These are phyloP conservation scores for Myotis lucifugus DNA, from an alignment of 2,113 vertebrate genomes.

Conservation along the genomic window DNA sequence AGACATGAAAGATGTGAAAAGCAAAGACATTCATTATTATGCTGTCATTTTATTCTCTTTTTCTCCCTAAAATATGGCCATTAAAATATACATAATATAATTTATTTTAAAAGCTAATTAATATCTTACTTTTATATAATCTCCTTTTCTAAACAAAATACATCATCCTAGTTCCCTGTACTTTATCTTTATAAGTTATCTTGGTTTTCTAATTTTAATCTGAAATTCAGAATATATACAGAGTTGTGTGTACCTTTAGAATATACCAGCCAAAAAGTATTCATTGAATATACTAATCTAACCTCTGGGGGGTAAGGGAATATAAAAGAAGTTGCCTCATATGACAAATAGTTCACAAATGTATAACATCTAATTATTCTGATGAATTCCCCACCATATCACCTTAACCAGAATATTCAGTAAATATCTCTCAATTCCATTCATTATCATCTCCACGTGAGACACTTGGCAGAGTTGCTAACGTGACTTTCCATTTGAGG, in stretches of 20 bases:
- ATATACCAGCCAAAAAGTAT: background rate
- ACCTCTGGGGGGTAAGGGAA: background rate
- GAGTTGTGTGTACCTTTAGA: constrained; percentile 17
- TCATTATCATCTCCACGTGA: background rate
- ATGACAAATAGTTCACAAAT: constrained; percentile 8
- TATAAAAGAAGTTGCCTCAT: background rate
- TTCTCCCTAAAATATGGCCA: constrained; percentile 37
- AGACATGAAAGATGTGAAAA: constrained; percentile 14
- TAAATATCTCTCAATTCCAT: background rate
- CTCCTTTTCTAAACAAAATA: constrained; percentile 45
- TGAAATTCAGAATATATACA: constrained; percentile 46
- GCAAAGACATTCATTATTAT: constrained; percentile 51
- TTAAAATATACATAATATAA: constrained; percentile 43
- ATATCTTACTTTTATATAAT: constrained; percentile 36
- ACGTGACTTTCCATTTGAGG: background rate
- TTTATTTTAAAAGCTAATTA: constrained; percentile 59
- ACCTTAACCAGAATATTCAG: background rate
- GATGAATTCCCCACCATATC: background rate
- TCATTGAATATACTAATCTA: background rate
- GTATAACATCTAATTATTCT: background rate
- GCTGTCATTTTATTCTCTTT: constrained; percentile 56
- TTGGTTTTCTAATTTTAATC: constrained; percentile 55
- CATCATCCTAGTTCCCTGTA: constrained; percentile 8
- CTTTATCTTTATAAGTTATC: constrained; percentile 48
- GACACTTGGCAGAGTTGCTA: constrained; percentile 7